Percentiles rank a stretch among this genome's conserved stretches.
phyloP scores from a whole-genome alignment of 2,888 invertebrate genomes.

The Morpho achilles region DNA sequence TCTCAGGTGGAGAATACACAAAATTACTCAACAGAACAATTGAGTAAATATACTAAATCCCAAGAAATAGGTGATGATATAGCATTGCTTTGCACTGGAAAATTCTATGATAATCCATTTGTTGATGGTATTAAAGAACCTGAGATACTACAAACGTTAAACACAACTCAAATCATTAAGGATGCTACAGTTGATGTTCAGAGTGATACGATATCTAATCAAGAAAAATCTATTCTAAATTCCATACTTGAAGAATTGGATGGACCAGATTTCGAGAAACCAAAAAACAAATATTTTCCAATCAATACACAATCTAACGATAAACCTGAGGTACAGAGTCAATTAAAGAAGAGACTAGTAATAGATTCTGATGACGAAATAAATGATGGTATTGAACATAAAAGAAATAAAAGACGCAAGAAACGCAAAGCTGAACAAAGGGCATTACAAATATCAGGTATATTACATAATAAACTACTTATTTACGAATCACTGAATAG shows the following conservation, averaged over 20 bases:
- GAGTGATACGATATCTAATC: slow-evolving; percentile 13
- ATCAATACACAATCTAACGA: slow-evolving; percentile 22
- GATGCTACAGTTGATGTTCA: slow-evolving; percentile 2
- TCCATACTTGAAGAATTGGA: slow-evolving; percentile 62
- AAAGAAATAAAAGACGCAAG: slow-evolving; percentile 57
- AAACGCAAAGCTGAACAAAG: slow-evolving; percentile 47
- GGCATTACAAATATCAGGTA: slow-evolving; percentile 57
- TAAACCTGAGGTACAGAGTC: slow-evolving; percentile 30
- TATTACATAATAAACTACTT: slow-evolving; percentile 2
- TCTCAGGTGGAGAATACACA: slow-evolving; percentile 28
- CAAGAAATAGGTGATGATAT: slow-evolving; percentile 69
- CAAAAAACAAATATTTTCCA: slow-evolving; percentile 54
- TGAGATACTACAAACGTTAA: background rate
- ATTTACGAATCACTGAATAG: too few species aligned
- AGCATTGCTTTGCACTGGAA: slow-evolving; percentile 77
- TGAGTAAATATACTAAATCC: slow-evolving; percentile 37
- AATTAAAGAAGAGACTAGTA: slow-evolving; percentile 54
- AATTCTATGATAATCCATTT: slow-evolving; percentile 71
- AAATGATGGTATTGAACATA: slow-evolving; percentile 33
- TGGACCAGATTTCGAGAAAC: slow-evolving; percentile 49
- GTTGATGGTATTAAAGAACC: slow-evolving; percentile 34
- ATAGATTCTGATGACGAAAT: slow-evolving; percentile 67
- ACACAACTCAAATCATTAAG: slow-evolving; percentile 5
- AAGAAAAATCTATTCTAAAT: slow-evolving; percentile 38
- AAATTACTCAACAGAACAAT: slow-evolving; percentile 2